phyloP scores from a whole-genome alignment of 2,888 invertebrate genomes.

The Pheosia tremula region DNA sequence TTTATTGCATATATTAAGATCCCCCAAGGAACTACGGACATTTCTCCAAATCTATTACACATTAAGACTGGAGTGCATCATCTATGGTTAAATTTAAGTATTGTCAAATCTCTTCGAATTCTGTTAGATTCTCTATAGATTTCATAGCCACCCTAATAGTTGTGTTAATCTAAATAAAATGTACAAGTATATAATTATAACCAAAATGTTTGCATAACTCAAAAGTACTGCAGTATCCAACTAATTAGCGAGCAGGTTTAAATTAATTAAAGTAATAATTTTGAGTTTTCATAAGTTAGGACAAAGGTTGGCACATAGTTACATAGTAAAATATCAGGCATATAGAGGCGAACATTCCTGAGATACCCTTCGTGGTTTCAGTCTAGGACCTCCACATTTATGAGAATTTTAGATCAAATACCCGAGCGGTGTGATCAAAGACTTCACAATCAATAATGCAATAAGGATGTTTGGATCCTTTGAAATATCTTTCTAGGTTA shows the following conservation, averaged over 20 bases:
- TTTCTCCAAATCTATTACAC: too few species aligned
- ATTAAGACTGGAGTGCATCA: too few species aligned
- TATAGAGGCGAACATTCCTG: slow-evolving; percentile 4
- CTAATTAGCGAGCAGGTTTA: background rate
- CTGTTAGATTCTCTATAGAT: too few species aligned
- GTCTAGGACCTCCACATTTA: slow-evolving; percentile 6
- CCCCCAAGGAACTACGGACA: too few species aligned
- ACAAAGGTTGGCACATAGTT: background rate
- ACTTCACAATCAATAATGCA: slow-evolving; percentile 5
- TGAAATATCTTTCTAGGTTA: background rate
- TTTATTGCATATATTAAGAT: too few species aligned
- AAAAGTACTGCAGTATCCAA: slow-evolving; percentile 1
- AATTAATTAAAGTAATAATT: slow-evolving; percentile 3
- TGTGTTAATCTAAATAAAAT: background rate
- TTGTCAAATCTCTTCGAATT: too few species aligned
- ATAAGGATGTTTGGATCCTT: background rate
- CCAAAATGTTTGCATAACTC: background rate
- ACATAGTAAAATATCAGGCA: background rate
- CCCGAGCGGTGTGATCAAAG: slow-evolving; percentile 9
- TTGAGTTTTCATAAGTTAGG: background rate
- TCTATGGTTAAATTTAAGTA: too few species aligned
- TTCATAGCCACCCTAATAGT: too few species aligned
- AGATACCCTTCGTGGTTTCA: slow-evolving; percentile 4
- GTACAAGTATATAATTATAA: background rate
- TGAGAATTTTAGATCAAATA: slow-evolving; percentile 16